Percentiles rank a stretch among this genome's conserved stretches.
These are phyloP conservation scores for Ifrita kowaldi DNA, from an alignment of 2,113 vertebrate genomes.

Conservation along the genomic window DNA sequence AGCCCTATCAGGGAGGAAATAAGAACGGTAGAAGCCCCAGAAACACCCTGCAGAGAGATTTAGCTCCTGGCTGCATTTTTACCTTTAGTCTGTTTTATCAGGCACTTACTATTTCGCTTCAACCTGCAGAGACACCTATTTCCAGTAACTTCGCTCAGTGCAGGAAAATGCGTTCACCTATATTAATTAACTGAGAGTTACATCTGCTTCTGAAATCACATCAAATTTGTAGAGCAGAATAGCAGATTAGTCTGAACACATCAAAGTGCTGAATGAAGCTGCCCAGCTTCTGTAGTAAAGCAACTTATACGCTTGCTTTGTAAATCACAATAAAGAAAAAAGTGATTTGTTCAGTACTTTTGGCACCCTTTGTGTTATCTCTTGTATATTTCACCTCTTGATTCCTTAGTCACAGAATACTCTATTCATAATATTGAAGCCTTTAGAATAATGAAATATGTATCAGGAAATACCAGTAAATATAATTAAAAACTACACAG, in stretches of 20 bases:
- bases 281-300: neutral
- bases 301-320: neutral
- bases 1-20: neutral
- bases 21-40: neutral
- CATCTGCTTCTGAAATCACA: slow-evolving; percentile 2
- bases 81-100: neutral
- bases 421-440: neutral
- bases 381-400: neutral
- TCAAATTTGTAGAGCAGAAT: neutral
- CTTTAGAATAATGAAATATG: neutral
- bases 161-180: neutral
- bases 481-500: neutral
- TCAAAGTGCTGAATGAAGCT: slow-evolving; percentile 20
- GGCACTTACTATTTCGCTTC: neutral
- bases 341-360: neutral
- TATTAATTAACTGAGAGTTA: slow-evolving; percentile 19
- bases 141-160: neutral
- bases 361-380: neutral
- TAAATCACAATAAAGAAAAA: neutral
- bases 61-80: neutral
- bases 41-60: neutral
- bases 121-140: neutral
- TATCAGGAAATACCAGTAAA: neutral
- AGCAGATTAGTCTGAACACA: neutral
- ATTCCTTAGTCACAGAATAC: neutral